Evolutionary conservation across 2,797 vertebrate species (phyloP).

Genomic region (Nyctalus aviator): DNA sequence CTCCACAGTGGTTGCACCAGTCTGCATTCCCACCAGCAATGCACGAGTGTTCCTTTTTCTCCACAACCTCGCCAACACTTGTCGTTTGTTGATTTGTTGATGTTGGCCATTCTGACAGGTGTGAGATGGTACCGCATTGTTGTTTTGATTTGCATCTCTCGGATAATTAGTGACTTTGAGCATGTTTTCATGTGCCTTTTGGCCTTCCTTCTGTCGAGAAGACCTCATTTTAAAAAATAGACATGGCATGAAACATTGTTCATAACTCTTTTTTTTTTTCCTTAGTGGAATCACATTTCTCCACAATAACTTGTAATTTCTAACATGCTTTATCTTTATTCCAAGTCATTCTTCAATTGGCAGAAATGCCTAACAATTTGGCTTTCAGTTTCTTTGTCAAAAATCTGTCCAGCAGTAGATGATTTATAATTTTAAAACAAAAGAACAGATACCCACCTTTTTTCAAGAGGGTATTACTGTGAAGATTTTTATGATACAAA

Average conservation of each 20-base stretch:
- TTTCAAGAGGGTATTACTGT: not conserved
- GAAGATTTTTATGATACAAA: conserved; percentile 51
- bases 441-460: not conserved
- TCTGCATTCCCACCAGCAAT: too few relatives aligned
- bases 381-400: conserved; percentile 51
- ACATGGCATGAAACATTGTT: conserved; percentile 2
- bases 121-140: too few relatives aligned
- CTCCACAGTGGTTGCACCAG: too few relatives aligned
- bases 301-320: conserved; percentile 45
- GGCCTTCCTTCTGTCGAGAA: too few relatives aligned
- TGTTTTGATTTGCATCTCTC: too few relatives aligned
- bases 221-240: conserved; percentile 54
- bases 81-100: too few relatives aligned
- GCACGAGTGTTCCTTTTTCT: too few relatives aligned
- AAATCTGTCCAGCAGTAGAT: conserved; percentile 30
- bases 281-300: conserved; percentile 53
- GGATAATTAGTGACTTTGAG: too few relatives aligned
- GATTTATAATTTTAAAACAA: conserved; percentile 56
- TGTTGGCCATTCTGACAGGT: too few relatives aligned
- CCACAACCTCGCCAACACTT: too few relatives aligned
- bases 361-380: conserved; percentile 43
- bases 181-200: too few relatives aligned
- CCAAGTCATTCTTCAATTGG: conserved; percentile 42
- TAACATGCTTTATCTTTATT: conserved; percentile 50
- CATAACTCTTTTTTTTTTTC: conserved; percentile 60